These are phyloP conservation scores for Cataglyphis rosenhaueri DNA, from an alignment of 2,888 invertebrate species.

Conservation along the genomic window DNA sequence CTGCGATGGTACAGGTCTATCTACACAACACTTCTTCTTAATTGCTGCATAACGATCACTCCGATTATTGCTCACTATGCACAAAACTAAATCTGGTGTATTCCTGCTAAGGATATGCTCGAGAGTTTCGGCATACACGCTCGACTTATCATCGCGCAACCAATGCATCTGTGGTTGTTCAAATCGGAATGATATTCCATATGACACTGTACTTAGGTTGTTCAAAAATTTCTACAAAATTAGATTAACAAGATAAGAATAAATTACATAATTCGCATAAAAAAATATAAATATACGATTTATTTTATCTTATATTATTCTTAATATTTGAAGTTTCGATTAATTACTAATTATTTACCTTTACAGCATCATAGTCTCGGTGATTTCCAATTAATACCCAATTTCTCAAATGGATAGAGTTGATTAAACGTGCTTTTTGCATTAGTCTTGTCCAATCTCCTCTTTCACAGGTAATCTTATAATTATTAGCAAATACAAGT, in stretches of 20 bases:
- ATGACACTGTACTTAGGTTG: slow-evolving; percentile 49
- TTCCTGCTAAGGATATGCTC: slow-evolving; percentile 87
- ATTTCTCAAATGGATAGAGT: slow-evolving; percentile 76
- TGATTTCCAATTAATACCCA: slow-evolving; percentile 85
- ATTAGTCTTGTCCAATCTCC: slow-evolving; percentile 93
- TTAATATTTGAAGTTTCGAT: not conserved
- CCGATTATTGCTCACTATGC: slow-evolving; percentile 89
- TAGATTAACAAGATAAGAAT: slow-evolving; percentile 10
- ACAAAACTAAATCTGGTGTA: slow-evolving; percentile 89
- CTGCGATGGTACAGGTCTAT: slow-evolving; percentile 91
- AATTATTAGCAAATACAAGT: slow-evolving; percentile 87
- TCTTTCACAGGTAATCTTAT: slow-evolving; percentile 70
- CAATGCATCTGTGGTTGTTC: slow-evolving; percentile 84
- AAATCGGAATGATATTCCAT: slow-evolving; percentile 85
- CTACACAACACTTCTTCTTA: slow-evolving; percentile 94
- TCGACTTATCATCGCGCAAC: slow-evolving; percentile 88
- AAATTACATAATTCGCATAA: not conserved
- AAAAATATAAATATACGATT: not conserved
- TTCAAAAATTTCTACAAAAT: slow-evolving; percentile 67
- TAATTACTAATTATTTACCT: slow-evolving; percentile 45
- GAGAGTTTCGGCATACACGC: slow-evolving; percentile 88
- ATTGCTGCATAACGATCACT: slow-evolving; percentile 93
- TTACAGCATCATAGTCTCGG: not conserved
- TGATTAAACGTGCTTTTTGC: slow-evolving; percentile 86
- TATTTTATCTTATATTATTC: not conserved